Conservation (phyloP, 2,113 vertebrate species). For the Centropristis striata region DNA sequence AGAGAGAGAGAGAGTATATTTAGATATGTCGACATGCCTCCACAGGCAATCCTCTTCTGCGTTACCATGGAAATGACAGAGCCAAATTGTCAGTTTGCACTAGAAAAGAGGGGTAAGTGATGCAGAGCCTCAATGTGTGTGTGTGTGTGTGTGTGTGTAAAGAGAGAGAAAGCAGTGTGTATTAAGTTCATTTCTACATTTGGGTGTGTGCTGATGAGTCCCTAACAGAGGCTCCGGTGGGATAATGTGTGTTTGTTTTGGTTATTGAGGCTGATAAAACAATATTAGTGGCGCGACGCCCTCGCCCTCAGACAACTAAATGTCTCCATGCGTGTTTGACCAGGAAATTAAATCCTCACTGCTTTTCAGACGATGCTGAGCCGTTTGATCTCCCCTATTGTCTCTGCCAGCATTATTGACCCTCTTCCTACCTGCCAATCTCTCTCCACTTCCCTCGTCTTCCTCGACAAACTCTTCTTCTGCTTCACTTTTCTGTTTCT, state of each 20-base stretch:
- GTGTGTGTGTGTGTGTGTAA: slow-evolving; percentile 1
- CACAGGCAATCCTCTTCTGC: slow-evolving; percentile 59
- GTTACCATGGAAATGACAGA: slow-evolving; percentile 82
- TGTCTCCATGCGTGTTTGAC: slow-evolving; percentile 57
- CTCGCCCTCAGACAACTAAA: slow-evolving; percentile 31
- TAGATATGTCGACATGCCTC: slow-evolving; percentile 74
- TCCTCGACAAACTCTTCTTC: neutral
- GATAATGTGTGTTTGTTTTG: slow-evolving; percentile 56
- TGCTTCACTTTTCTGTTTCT: neutral
- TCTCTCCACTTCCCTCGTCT: slow-evolving; percentile 8
- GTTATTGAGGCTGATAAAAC: slow-evolving; percentile 65
- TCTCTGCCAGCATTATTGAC: slow-evolving; percentile 35
- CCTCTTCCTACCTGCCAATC: slow-evolving; percentile 35
- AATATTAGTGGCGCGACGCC: slow-evolving; percentile 44
- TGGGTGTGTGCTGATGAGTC: slow-evolving; percentile 23
- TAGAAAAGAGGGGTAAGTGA: slow-evolving; percentile 72
- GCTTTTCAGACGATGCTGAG: slow-evolving; percentile 38
- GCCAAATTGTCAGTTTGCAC: slow-evolving; percentile 74
- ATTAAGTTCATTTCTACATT: slow-evolving; percentile 17
- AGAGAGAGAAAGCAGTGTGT: neutral
- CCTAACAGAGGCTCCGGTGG: slow-evolving; percentile 28
- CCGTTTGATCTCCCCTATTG: slow-evolving; percentile 50
- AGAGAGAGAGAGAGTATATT: slow-evolving; percentile 65
- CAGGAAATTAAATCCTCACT: slow-evolving; percentile 76
- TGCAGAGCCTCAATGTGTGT: slow-evolving; percentile 35